A percentile compares a stretch with the other conserved stretches of the same genome.
Evolutionary conservation across 53 echinoderm and acorn worm genomes (phyloP).

Genomic region (Actinopyga echinites): DNA sequence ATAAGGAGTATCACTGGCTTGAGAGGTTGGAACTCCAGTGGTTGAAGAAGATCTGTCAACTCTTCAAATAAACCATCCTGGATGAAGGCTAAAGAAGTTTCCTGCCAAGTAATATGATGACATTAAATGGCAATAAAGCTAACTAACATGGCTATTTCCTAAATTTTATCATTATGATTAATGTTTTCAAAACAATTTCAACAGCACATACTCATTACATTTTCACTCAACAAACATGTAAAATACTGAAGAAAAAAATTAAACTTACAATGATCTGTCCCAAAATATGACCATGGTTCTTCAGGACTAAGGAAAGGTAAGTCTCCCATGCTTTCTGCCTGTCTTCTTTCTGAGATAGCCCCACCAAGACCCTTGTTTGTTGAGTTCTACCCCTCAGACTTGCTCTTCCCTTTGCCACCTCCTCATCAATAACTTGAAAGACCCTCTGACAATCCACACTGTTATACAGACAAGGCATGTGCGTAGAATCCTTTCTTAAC

Average conservation of each 20-base stretch:
- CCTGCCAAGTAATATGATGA: conserved; percentile 31
- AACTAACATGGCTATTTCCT: too few relatives aligned
- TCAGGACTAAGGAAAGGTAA: conserved; percentile 61
- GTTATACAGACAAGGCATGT: not conserved
- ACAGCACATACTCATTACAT: too few relatives aligned
- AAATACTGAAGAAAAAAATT: too few relatives aligned
- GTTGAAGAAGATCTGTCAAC: conserved; percentile 61
- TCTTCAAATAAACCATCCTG: conserved; percentile 82
- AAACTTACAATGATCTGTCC: conserved; percentile 79
- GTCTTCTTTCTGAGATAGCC: conserved; percentile 61
- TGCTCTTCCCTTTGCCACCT: conserved; percentile 47
- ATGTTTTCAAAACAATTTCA: too few relatives aligned
- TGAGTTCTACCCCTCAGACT: conserved; percentile 22
- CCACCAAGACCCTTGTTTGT: conserved; percentile 59
- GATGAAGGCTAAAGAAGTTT: conserved; percentile 68
- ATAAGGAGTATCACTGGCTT: conserved; percentile 86
- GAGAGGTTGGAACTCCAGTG: conserved; percentile 72
- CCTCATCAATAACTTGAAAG: conserved; percentile 47
- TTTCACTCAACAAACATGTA: too few relatives aligned
- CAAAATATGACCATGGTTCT: conserved; percentile 62
- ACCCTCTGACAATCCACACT: conserved; percentile 44
- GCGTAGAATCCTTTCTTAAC: not conserved
- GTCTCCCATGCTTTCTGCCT: conserved; percentile 75
- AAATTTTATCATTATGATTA: too few relatives aligned
- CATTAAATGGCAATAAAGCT: too few relatives aligned